phyloP scores from a whole-genome alignment of 2,113 vertebrate species.

The Arothron firmamentum region DNA sequence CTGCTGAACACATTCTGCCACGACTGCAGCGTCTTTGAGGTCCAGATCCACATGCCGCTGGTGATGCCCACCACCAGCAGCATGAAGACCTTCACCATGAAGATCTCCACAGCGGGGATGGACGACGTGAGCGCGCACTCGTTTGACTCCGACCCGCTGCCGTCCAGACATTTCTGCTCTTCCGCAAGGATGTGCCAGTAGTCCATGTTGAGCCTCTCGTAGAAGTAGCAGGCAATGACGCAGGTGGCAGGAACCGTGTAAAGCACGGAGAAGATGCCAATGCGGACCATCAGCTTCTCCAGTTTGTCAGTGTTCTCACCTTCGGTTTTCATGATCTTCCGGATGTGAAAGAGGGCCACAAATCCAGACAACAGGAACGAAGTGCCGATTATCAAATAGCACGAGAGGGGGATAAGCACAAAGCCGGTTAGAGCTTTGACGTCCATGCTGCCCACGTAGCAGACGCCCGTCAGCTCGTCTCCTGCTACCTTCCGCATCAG shows the following conservation, averaged over 20 bases:
- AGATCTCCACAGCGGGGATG: slow-evolving; percentile 92
- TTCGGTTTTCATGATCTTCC: slow-evolving; percentile 93
- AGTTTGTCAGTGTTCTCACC: slow-evolving; percentile 96
- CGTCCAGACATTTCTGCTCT: slow-evolving; percentile 79
- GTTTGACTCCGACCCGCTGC: slow-evolving; percentile 71
- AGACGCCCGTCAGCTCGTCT: slow-evolving; percentile 92
- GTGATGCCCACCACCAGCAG: slow-evolving; percentile 94
- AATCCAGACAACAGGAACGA: slow-evolving; percentile 95
- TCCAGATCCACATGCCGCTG: slow-evolving; percentile 99
- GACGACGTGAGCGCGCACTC: slow-evolving; percentile 89
- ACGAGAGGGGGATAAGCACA: slow-evolving; percentile 90
- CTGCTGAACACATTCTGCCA: slow-evolving; percentile 93
- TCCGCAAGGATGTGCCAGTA: slow-evolving; percentile 84
- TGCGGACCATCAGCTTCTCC: slow-evolving; percentile 95
- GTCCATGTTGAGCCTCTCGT: slow-evolving; percentile 93
- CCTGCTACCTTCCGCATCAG: slow-evolving; percentile 94
- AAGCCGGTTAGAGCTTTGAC: slow-evolving; percentile 90
- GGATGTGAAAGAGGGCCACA: slow-evolving; percentile 95
- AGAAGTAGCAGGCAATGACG: slow-evolving; percentile 95
- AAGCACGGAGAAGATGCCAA: slow-evolving; percentile 93
- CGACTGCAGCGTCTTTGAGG: slow-evolving; percentile 94
- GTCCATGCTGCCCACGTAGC: slow-evolving; percentile 97
- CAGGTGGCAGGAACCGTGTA: slow-evolving; percentile 96
- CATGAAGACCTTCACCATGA: slow-evolving; percentile 98
- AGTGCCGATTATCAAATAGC: slow-evolving; percentile 91